Evolutionary conservation across 2,113 vertebrate genomes (phyloP), one percentile per base, ranked within the genome.

Genomic region (Rissa tridactyla): DNA sequence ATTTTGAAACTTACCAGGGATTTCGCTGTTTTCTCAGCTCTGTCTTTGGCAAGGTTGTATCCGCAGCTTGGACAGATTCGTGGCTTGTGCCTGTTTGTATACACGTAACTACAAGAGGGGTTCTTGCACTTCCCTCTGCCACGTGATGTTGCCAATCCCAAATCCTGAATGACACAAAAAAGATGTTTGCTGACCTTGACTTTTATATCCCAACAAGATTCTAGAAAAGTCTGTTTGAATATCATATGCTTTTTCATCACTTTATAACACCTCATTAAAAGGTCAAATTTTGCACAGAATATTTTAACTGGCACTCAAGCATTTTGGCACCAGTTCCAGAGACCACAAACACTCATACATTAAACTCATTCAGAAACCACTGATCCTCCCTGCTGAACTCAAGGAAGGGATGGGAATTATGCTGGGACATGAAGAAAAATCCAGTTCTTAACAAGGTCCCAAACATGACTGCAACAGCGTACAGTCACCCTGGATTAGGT

Each of bases 11-110:
- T 94, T 88, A 97, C 98, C 55, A 97, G 51, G 47, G 96, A 64
- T 97, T 98, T 98, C 73, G 94, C 52, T 84, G 97, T 98, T 97
- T 99, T 99, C 94, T 98, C 94, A 46, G 96, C 97, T 96, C 98
- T 98, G 82, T 99, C 99, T 98, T 98, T 99, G 96, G 98, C 95
- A 95, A 99, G 98, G 91, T 99, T 99, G 84, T 98, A 99, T 81
- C 99, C 99, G 78, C 99, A 99, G 96, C 97, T 99, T 27, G 99
- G 99, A 72, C 99, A 99, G 94, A 98, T 75, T 3, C 98, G 97
- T 12, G 99, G 99, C 93, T 99, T 99, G 96, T 99, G 99, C 73
- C 99, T 98, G 97, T 99, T 99, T 82, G 99, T 99, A 68, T 99
- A 99, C 76, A 99, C 98, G 1, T 99, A 99, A 93, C 98, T 99